Evolutionary conservation across 2,113 vertebrate species (phyloP).

Genomic region (Tringa solitaria): DNA sequence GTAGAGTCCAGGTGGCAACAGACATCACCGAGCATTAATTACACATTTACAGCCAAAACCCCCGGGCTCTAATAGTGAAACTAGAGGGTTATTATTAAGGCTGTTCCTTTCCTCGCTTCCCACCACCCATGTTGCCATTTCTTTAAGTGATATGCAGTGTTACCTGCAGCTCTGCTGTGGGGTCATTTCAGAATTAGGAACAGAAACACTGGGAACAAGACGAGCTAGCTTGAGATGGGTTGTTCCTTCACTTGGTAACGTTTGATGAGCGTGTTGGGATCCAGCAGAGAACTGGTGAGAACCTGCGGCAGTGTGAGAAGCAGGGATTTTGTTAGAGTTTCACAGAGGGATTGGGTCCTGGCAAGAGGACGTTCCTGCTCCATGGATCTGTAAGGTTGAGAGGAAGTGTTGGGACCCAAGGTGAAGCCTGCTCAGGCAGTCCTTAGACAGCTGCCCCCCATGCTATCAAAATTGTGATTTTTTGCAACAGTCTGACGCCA

Average conservation of each 20-base stretch:
- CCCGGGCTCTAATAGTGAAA: neutral
- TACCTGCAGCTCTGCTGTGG: neutral
- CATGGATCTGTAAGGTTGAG: neutral
- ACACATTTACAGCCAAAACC: neutral
- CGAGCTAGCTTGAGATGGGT: accelerated
- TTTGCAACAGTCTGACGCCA: too few relatives aligned
- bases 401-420: accelerated
- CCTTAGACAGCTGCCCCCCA: accelerated
- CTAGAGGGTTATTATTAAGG: accelerated
- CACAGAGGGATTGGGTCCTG: neutral
- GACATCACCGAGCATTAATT: neutral
- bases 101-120: neutral
- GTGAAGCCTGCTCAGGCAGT: neutral
- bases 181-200: neutral
- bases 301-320: too few relatives aligned
- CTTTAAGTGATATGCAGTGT: neutral
- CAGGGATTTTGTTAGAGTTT: neutral
- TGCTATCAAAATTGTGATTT: accelerated
- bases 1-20: neutral
- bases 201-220: neutral
- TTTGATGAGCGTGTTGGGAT: neutral
- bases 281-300: neutral
- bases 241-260: neutral
- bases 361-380: neutral
- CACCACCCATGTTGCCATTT: neutral